These are phyloP conservation scores for Archips xylosteana DNA, from an alignment of 2,888 invertebrate genomes.

Conservation along the genomic window DNA sequence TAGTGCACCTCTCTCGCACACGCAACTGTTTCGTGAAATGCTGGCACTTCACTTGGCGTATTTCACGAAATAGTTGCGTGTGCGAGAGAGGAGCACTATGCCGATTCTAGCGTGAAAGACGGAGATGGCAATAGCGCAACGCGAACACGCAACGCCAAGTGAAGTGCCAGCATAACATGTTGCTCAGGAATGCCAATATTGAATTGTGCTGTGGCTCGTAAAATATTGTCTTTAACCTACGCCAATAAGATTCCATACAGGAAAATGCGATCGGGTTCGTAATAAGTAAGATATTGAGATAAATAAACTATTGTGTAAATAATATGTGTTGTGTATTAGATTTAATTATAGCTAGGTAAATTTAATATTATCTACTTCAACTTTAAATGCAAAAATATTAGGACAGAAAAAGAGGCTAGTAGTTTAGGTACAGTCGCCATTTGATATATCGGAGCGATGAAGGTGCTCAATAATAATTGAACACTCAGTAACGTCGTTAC, in stretches of 20 bases:
- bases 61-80: no score
- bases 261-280: background rate
- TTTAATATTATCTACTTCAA: background rate
- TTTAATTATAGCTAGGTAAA: background rate
- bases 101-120: no score
- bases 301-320: background rate
- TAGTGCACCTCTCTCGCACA: no score
- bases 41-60: no score
- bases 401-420: background rate
- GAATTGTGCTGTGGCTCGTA: background rate
- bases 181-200: background rate
- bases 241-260: background rate
- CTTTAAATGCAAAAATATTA: background rate
- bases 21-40: background rate
- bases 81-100: no score
- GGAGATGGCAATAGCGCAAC: no score
- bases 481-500: background rate
- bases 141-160: no score
- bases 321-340: background rate
- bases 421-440: background rate
- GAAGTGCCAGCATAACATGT: background rate
- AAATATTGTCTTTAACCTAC: background rate
- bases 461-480: slow-evolving; percentile 1
- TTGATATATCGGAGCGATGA: background rate
- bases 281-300: background rate